phyloP scores from a whole-genome alignment of 2,797 vertebrate species.

The Lagodon rhomboides region DNA sequence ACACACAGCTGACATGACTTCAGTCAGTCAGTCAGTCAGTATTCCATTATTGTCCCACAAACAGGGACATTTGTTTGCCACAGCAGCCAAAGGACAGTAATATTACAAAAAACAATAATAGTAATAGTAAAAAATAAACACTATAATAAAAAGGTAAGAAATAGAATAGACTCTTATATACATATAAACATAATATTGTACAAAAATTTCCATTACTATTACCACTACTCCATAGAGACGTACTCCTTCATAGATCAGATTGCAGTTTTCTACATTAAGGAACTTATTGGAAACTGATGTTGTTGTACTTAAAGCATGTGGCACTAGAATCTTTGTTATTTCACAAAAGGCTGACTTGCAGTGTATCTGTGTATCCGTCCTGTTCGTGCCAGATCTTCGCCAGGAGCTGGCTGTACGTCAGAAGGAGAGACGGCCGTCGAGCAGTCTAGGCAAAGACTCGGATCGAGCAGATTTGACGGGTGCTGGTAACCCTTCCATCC shows the following conservation, averaged over 20 bases:
- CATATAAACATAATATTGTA: too few species aligned
- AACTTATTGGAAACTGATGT: not conserved
- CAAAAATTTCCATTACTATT: too few species aligned
- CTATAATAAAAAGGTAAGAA: too few species aligned
- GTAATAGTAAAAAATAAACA: too few species aligned
- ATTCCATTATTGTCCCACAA: too few species aligned
- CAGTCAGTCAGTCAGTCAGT: too few species aligned
- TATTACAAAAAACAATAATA: too few species aligned
- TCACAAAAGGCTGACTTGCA: not conserved
- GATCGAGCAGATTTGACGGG: constrained; percentile 86
- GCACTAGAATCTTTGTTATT: not conserved
- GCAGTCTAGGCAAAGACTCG: constrained; percentile 81
- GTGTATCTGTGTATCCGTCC: not conserved
- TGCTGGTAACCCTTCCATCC: constrained; percentile 78
- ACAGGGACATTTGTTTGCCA: too few species aligned
- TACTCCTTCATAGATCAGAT: not conserved
- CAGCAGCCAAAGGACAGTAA: too few species aligned
- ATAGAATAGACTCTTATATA: too few species aligned
- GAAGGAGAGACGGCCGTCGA: constrained; percentile 89
- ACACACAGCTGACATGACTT: not conserved
- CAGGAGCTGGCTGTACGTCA: constrained; percentile 97
- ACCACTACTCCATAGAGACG: too few species aligned
- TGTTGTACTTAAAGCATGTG: not conserved
- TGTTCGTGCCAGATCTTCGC: constrained; percentile 87
- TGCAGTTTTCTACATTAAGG: not conserved